Evolutionary conservation across 2,113 vertebrate species (phyloP), one percentile per base, ranked within the genome.

Genomic region (Mixornis gularis): DNA sequence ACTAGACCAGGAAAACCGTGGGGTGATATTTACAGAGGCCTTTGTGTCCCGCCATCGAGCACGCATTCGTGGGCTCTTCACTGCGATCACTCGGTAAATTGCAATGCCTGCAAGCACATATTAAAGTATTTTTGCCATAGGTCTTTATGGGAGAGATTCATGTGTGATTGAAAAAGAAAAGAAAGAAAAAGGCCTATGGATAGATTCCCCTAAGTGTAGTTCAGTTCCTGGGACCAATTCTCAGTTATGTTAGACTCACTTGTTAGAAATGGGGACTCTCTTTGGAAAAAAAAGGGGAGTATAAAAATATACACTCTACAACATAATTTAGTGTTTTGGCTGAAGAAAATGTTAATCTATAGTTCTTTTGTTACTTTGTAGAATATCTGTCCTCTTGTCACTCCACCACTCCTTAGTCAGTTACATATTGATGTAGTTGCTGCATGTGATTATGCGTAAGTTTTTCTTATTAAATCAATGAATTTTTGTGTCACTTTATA

Each of bases 41-140:
- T 99, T 99, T 86, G 98, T 99, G 36, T 97, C 98, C 74, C 98
- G 98, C 13, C 99, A 99, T 97, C 98, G 98, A 96, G 99, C 99
- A 34, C 98, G 98, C 17, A 98, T 99, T 77, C 98, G 98, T 63
- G 99, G 99, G 3, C 98, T 99, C 6, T 99, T 99, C 97, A 99
- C 98, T 81, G 98, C 98, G 2, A 96, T 99, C 81, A 99, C 99
- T 22, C 97, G 98, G 99, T 99, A 96, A 97, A 55, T 43, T 44
- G 25, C 24, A 43, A 19, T 7, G 19, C 21, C 9, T 62, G 13
- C 60, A 93, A 24, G 4, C 59, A 36, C 15, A 5, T 51, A 20
- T 5, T 46, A 12, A 55, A 55, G 7, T 52, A 11, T 26, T 66
- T 58, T 74, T 71, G 17, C 13, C 5, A 1, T 19, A 44, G 15